These are phyloP conservation scores for Drosophila cyrtoloma DNA, from an alignment of 2,888 invertebrate species.

Conservation along the genomic window DNA sequence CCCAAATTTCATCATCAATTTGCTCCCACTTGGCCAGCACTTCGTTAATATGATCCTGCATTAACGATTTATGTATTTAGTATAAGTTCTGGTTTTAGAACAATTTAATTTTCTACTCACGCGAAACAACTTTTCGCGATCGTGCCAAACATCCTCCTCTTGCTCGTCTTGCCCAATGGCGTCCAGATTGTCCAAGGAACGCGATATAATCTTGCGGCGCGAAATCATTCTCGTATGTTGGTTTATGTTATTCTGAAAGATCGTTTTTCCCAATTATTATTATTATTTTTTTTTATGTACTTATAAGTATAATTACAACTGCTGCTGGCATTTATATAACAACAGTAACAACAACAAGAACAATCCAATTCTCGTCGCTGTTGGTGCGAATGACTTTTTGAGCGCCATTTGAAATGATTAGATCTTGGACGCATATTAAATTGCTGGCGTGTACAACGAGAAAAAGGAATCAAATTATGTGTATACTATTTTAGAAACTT, in stretches of 20 bases:
- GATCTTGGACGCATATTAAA: slow-evolving; percentile 60
- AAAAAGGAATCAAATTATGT: slow-evolving; percentile 49
- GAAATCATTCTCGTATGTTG: slow-evolving; percentile 90
- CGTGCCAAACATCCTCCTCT: slow-evolving; percentile 95
- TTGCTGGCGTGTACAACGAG: slow-evolving; percentile 44
- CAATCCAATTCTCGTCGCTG: slow-evolving; percentile 57
- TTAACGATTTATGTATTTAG: not conserved
- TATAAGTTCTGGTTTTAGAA: not conserved
- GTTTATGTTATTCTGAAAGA: slow-evolving; percentile 39
- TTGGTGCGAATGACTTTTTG: slow-evolving; percentile 69
- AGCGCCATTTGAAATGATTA: slow-evolving; percentile 62
- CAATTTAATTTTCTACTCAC: slow-evolving; percentile 86
- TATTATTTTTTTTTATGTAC: slow-evolving; percentile 19
- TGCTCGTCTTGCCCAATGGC: slow-evolving; percentile 91
- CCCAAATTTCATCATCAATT: slow-evolving; percentile 99
- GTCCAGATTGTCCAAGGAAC: slow-evolving; percentile 95
- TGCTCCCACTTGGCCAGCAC: slow-evolving; percentile 98
- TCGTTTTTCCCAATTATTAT: slow-evolving; percentile 67
- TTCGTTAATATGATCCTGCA: slow-evolving; percentile 98
- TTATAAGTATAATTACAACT: slow-evolving; percentile 59
- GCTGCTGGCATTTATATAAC: slow-evolving; percentile 28
- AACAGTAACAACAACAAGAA: slow-evolving; percentile 17
- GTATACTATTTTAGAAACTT: slow-evolving; percentile 21
- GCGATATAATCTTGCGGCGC: slow-evolving; percentile 94
- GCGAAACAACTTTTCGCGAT: slow-evolving; percentile 96